Conservation (phyloP, 1,140 invertebrate species). For the Orussus abietinus region DNA sequence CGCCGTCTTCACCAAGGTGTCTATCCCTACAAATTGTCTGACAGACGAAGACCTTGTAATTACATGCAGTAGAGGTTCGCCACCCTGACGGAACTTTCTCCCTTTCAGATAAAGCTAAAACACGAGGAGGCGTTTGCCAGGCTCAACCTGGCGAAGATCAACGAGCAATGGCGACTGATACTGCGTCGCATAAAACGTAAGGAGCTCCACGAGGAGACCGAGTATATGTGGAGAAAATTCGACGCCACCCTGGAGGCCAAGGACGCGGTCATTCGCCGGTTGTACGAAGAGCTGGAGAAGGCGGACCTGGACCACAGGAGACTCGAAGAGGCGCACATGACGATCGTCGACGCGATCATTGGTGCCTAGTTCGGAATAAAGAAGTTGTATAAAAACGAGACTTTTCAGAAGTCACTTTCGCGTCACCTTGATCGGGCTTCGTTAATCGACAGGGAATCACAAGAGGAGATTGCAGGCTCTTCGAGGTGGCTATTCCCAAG, state of each 20-base stretch:
- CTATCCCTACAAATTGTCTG: too few relatives aligned
- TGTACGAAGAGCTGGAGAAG: slow-evolving; percentile 63
- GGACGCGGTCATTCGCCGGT: slow-evolving; percentile 60
- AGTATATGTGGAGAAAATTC: slow-evolving; percentile 60
- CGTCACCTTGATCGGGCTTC: slow-evolving; percentile 8
- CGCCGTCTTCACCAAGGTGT: slow-evolving; percentile 72
- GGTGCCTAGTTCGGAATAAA: slow-evolving; percentile 44
- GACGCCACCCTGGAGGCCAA: slow-evolving; percentile 61
- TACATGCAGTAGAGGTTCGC: too few relatives aligned
- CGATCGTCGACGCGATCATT: slow-evolving; percentile 64
- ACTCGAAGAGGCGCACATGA: slow-evolving; percentile 66
- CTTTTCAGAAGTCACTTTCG: too few relatives aligned
- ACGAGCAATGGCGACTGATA: slow-evolving; percentile 75
- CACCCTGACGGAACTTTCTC: too few relatives aligned
- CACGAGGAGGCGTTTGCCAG: slow-evolving; percentile 73
- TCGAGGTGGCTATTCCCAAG: slow-evolving; percentile 53
- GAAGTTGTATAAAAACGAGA: slow-evolving; percentile 3
- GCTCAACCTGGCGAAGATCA: slow-evolving; percentile 76
- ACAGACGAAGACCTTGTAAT: too few relatives aligned
- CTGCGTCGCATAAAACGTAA: slow-evolving; percentile 70
- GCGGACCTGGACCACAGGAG: slow-evolving; percentile 67
- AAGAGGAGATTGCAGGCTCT: slow-evolving; percentile 54
- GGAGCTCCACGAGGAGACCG: slow-evolving; percentile 65
- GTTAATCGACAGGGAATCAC: slow-evolving; percentile 43
- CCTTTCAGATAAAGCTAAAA: slow-evolving; percentile 70